phyloP scores from a whole-genome alignment of 2,797 vertebrate genomes.

The Amphiprion clarkii region DNA sequence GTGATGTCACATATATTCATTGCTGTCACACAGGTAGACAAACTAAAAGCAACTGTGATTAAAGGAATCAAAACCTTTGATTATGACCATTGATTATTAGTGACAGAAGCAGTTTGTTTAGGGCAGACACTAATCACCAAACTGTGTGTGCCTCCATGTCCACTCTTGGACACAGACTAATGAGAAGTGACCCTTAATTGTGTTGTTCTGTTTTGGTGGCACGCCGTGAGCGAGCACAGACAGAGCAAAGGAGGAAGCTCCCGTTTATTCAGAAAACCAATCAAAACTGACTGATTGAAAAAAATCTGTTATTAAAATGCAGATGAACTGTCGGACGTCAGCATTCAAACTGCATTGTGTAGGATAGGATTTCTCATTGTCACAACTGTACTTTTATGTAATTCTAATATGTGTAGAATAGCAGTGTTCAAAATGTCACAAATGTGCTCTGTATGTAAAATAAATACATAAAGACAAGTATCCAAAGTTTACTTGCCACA shows the following conservation, averaged over 20 bases:
- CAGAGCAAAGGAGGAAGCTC: neutral
- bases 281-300: conserved; percentile 52
- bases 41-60: conserved; percentile 17
- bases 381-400: neutral
- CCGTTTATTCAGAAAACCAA: conserved; percentile 68
- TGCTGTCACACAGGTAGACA: conserved; percentile 8
- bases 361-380: neutral
- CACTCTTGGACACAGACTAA: conserved; percentile 63
- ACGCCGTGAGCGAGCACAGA: conserved; percentile 39
- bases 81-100: conserved; percentile 59
- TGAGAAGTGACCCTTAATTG: conserved; percentile 76
- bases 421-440: conserved; percentile 4
- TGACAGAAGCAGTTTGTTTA: conserved; percentile 32
- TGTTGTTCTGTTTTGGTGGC: conserved; percentile 76
- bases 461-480: conserved; percentile 12
- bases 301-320: neutral
- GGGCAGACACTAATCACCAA: conserved; percentile 64
- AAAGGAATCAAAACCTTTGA: conserved; percentile 57
- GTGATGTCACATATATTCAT: conserved; percentile 22
- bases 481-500: conserved; percentile 40
- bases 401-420: neutral
- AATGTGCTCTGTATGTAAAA: neutral
- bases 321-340: conserved; percentile 10
- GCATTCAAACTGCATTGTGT: neutral
- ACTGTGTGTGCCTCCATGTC: conserved; percentile 70